phyloP scores from a whole-genome alignment of 1,140 invertebrate species.

The Bombus confusus region DNA sequence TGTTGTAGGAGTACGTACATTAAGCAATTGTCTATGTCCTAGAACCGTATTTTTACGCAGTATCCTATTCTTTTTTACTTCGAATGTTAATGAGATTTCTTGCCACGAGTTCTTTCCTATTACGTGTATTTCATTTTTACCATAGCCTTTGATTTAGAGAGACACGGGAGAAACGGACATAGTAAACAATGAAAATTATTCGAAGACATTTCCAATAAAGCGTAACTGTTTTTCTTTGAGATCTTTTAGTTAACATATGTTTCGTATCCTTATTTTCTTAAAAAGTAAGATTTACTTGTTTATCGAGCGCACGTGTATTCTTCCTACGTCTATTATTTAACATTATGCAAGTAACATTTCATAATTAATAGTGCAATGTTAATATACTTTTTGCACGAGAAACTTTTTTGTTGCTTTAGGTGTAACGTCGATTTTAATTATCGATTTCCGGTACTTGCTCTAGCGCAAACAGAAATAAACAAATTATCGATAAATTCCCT shows the following conservation, averaged over 20 bases:
- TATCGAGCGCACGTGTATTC: background rate
- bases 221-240: background rate
- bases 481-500: background rate
- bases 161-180: background rate
- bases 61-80: background rate
- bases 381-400: background rate
- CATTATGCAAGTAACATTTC: background rate
- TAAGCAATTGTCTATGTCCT: background rate
- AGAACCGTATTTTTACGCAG: too few relatives aligned
- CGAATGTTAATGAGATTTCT: background rate
- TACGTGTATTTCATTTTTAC: background rate
- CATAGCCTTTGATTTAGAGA: background rate
- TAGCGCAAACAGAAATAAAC: background rate
- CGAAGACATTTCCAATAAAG: background rate
- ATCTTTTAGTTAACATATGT: background rate
- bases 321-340: background rate
- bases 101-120: background rate
- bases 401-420: too few relatives aligned
- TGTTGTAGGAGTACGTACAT: constrained; percentile 14
- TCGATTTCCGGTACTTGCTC: background rate
- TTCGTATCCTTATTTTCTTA: background rate
- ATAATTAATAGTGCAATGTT: too few relatives aligned
- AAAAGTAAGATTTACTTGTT: background rate
- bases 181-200: background rate
- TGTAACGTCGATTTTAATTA: background rate